phyloP scores from a whole-genome alignment of 2,797 vertebrate species.

The Huso huso region DNA sequence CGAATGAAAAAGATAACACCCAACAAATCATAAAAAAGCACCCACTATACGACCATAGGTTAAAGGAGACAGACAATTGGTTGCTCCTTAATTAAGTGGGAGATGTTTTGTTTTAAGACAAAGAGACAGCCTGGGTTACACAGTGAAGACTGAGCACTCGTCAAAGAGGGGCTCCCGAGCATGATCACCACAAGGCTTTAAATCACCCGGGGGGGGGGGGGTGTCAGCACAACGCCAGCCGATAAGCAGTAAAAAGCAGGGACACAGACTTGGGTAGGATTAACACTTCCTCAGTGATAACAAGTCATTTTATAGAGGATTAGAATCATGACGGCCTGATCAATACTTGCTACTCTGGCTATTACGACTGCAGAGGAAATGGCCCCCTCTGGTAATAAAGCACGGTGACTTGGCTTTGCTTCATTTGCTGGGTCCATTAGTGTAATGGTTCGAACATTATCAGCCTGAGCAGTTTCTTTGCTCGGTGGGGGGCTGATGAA shows the following conservation, averaged over 20 bases:
- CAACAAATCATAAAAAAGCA: no score
- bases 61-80: constrained; percentile 59
- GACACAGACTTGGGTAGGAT: constrained; percentile 62
- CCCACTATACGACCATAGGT: constrained; percentile 31
- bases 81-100: constrained; percentile 85
- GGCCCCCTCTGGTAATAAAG: constrained; percentile 93
- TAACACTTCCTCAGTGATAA: constrained; percentile 80
- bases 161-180: constrained; percentile 57
- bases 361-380: constrained; percentile 97
- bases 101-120: constrained; percentile 70
- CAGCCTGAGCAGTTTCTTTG: constrained; percentile 83
- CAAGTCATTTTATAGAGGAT: constrained; percentile 94
- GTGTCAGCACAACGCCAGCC: constrained; percentile 36
- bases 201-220: constrained; percentile 54
- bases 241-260: constrained; percentile 49
- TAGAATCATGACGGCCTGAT: constrained; percentile 96
- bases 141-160: constrained; percentile 48
- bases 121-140: constrained; percentile 52
- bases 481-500: constrained; percentile 60
- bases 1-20: no score
- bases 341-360: constrained; percentile 84
- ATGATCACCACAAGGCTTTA: constrained; percentile 62
- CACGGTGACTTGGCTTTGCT: constrained; percentile 87
- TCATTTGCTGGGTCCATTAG: constrained; percentile 96
- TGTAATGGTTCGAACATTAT: constrained; percentile 93